phyloP scores from a whole-genome alignment of 2,888 invertebrate species.

The Brenthis daphne region DNA sequence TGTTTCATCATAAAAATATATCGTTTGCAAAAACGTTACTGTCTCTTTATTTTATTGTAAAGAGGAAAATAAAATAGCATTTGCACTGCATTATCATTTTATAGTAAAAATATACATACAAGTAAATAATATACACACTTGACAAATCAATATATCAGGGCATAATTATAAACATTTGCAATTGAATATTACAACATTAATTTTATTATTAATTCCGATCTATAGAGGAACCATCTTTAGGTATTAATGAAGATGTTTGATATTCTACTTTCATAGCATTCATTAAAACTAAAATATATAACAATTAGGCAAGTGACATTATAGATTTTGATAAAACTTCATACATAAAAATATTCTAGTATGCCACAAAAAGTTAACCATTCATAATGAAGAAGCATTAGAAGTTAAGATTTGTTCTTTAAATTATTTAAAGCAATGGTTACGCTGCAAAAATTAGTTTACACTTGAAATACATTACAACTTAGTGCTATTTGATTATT shows the following conservation, averaged over 20 bases:
- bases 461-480: constrained; percentile 1
- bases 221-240: constrained; percentile 36
- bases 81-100: constrained; percentile 79
- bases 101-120: constrained; percentile 81
- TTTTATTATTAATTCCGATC: constrained; percentile 35
- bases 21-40: no score
- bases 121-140: constrained; percentile 75
- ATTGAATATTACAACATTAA: constrained; percentile 34
- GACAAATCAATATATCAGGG: constrained; percentile 71
- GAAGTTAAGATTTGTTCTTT: constrained; percentile 2
- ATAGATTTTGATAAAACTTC: constrained; percentile 24
- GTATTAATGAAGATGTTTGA: constrained; percentile 26
- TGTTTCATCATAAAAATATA: constrained; percentile 25
- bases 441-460: constrained; percentile 17
- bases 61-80: constrained; percentile 64
- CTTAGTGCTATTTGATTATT: constrained; percentile 10
- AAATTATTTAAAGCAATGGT: constrained; percentile 19
- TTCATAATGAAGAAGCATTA: constrained; percentile 1
- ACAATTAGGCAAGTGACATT: constrained; percentile 25
- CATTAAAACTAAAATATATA: constrained; percentile 27
- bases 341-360: constrained; percentile 4
- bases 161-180: constrained; percentile 46
- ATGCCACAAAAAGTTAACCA: constrained; percentile 17
- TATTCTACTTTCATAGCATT: constrained; percentile 27
- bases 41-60: constrained; percentile 10